A percentile compares a stretch with the other conserved stretches of the same genome.
Conservation (phyloP, 2,888 invertebrate species). For the Agelastica alni region DNA sequence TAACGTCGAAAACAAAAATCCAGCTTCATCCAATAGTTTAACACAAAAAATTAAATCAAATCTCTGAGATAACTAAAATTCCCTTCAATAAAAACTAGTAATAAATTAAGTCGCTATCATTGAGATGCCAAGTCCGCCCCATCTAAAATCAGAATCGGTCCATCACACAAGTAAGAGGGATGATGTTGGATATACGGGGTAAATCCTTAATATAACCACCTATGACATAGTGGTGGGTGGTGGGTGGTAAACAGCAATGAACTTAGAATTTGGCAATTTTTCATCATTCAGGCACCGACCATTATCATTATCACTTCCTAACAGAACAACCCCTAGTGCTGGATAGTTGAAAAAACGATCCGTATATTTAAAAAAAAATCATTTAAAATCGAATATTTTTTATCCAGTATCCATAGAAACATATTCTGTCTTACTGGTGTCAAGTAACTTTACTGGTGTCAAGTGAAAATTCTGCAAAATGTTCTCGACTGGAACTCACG, state of each 20-base stretch:
- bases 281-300: constrained; percentile 44
- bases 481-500: constrained; percentile 44
- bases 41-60: too few relatives aligned
- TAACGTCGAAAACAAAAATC: too few relatives aligned
- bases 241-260: constrained; percentile 48
- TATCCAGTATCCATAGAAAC: constrained; percentile 13
- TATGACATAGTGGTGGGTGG: constrained; percentile 43
- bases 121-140: constrained; percentile 26
- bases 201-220: constrained; percentile 43
- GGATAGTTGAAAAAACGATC: too few relatives aligned
- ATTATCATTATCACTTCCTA: constrained; percentile 24
- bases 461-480: constrained; percentile 30
- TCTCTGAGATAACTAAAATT: too few relatives aligned
- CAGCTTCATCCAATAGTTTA: too few relatives aligned
- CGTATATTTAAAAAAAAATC: too few relatives aligned
- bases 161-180: constrained; percentile 41
- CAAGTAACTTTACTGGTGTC: too few relatives aligned
- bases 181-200: constrained; percentile 40
- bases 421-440: constrained; percentile 19
- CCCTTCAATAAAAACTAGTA: too few relatives aligned
- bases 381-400: too few relatives aligned
- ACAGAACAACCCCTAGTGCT: constrained; percentile 34
- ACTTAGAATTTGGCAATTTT: constrained; percentile 43
- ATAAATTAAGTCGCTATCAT: too few relatives aligned
- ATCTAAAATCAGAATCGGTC: constrained; percentile 31